phyloP scores from a whole-genome alignment of 2,888 invertebrate species.

The Conchocele bisecta region DNA sequence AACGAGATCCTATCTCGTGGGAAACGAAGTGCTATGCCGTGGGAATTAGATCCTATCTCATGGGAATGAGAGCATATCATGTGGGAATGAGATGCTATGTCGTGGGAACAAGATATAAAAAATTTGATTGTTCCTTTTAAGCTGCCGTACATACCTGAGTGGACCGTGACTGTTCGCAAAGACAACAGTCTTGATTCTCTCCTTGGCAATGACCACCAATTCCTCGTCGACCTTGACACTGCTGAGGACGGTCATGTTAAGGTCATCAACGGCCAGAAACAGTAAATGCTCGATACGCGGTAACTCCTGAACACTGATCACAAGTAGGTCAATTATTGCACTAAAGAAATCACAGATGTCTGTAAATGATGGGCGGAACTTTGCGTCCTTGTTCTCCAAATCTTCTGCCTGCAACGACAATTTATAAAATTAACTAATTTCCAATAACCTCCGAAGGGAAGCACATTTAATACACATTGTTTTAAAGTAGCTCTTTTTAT shows the following conservation, averaged over 20 bases:
- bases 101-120: too few species aligned
- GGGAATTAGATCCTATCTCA: too few species aligned
- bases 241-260: conserved; percentile 65
- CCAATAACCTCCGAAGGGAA: too few species aligned
- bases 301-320: conserved; percentile 74
- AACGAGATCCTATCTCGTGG: too few species aligned
- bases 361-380: conserved; percentile 74
- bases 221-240: conserved; percentile 75
- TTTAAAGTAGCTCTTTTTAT: too few species aligned
- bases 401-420: conserved; percentile 68
- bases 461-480: too few species aligned
- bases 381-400: conserved; percentile 62
- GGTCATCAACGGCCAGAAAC: conserved; percentile 76
- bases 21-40: too few species aligned
- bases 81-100: too few species aligned
- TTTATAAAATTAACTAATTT: too few species aligned
- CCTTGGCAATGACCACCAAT: conserved; percentile 72
- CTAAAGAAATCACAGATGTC: conserved; percentile 74
- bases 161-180: conserved; percentile 79
- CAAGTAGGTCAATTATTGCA: conserved; percentile 78
- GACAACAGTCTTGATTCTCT: conserved; percentile 71
- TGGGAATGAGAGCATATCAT: too few species aligned
- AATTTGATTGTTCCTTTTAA: too few species aligned
- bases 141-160: conserved; percentile 69
- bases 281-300: conserved; percentile 77